Base-by-base conservation (phyloP, 1,140 invertebrate species). In the Bombus haemorrhoidalis region DNA sequence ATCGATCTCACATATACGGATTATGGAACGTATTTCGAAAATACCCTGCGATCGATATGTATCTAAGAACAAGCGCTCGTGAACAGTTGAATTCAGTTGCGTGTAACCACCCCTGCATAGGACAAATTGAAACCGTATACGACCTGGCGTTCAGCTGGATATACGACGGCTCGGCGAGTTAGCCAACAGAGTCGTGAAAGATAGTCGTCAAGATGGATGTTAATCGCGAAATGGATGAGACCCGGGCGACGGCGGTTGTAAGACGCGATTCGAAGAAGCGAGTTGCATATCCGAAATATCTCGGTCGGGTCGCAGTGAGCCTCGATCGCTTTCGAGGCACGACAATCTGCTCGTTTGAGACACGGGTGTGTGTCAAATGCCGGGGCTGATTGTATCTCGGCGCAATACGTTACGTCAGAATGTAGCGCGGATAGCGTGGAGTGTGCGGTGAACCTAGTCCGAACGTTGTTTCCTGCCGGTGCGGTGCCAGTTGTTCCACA, bases 361-460 rank as follows among this genome's bases (percentile, higher is more conserved):
- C 47, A 74, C 77, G 28, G 62, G 78, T 81, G 73, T 87, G 66
- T 72, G 85, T 90, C 81, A 90, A 90, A 87, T 72, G 41, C 80
- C 76, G 57, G 74, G 37, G 18, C 72, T 79, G 88, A 90, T 90
- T 90, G 62, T 90, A 90, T 89, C 89, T 83, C 72, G 69, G 66
- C 62, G 78, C 74, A 89, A 84, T 90, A 90, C 66, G 79, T 82
- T 90, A 85, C 69, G 74, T 90, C 82, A 82, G 74, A 71, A 87
- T 43, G 78, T 71, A 82, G 77, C 73, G 41, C 32, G 88, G 72
- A 86, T 89, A 83, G 74, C 76, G 73, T 87, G 74, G 34, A 71
- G 73, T 81, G 73, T 81, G 83, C 57, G 81, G 77, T 85, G 53
- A 90, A 90, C 74, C 82, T 59, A 78, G 72, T 66, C 57, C 78